These are phyloP conservation scores for Sebastes flavidus DNA, from an alignment of 2,797 vertebrate genomes.

Conservation along the genomic window DNA sequence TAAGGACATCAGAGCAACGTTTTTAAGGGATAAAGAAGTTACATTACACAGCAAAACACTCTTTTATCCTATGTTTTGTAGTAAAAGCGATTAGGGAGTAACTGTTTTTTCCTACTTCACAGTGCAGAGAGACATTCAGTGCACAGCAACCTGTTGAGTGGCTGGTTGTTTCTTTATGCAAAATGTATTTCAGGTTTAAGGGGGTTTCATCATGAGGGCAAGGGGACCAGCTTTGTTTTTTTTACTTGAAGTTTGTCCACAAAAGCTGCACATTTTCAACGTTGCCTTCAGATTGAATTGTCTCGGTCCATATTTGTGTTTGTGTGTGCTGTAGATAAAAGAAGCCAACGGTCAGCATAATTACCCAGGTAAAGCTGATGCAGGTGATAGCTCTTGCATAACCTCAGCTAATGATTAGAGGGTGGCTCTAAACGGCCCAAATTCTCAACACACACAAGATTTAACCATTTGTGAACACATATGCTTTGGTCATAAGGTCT, in stretches of 20 bases:
- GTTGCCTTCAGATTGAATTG: not conserved
- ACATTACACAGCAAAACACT: not conserved
- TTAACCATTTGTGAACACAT: not conserved
- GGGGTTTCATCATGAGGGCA: not conserved
- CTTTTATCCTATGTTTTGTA: not conserved
- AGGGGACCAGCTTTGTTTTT: not conserved
- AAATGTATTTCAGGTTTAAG: not conserved
- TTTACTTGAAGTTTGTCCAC: not conserved
- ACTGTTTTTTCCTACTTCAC: not conserved
- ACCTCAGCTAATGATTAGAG: slow-evolving; percentile 70
- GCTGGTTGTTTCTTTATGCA: not conserved
- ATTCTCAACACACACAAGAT: not conserved
- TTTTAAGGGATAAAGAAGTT: not conserved
- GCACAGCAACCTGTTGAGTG: too few relatives aligned
- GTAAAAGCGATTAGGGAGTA: accelerated
- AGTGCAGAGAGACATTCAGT: not conserved
- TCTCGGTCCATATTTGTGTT: slow-evolving; percentile 19
- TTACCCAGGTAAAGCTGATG: slow-evolving; percentile 59
- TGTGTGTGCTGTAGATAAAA: slow-evolving; percentile 59
- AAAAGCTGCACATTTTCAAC: not conserved
- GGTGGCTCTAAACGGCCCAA: slow-evolving; percentile 34
- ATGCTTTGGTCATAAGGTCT: not conserved
- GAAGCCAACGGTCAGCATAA: slow-evolving; percentile 70
- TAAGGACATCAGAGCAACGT: not conserved
- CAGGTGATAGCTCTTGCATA: slow-evolving; percentile 69